phyloP scores from a whole-genome alignment of 2,113 vertebrate species.

The Oplegnathus fasciatus region DNA sequence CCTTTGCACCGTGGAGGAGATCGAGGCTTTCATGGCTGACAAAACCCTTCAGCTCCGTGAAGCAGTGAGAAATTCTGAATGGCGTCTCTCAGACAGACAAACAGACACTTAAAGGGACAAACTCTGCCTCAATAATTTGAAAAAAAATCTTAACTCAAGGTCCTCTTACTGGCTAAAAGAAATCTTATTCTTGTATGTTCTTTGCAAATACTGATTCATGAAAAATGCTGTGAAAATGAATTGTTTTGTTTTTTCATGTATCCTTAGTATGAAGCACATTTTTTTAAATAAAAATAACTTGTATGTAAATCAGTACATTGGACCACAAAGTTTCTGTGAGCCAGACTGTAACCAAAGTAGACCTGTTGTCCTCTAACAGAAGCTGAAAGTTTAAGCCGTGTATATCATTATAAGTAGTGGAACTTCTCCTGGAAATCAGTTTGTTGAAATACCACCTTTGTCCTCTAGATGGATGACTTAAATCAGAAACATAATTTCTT shows the following conservation, averaged over 20 bases:
- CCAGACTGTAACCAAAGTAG: neutral
- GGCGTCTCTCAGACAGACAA: too few species aligned
- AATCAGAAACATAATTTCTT: neutral
- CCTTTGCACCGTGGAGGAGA: constrained; percentile 94
- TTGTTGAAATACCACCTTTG: constrained; percentile 1
- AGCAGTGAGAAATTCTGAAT: too few species aligned
- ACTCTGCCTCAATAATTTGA: too few species aligned
- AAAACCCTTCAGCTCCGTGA: too few species aligned
- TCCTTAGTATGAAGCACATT: neutral
- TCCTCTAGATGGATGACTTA: constrained; percentile 30
- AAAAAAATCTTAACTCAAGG: too few species aligned
- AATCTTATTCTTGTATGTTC: too few species aligned
- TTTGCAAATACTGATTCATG: neutral
- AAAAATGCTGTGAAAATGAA: neutral
- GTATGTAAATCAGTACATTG: neutral
- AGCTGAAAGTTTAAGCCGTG: neutral
- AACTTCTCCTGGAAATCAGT: neutral
- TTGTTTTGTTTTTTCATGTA: neutral
- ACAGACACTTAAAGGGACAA: too few species aligned
- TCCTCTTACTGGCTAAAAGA: too few species aligned
- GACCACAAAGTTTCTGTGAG: neutral
- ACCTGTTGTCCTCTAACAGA: neutral
- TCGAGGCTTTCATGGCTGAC: too few species aligned
- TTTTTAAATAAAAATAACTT: neutral
- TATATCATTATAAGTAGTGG: too few species aligned